Evolutionary conservation across 2,888 invertebrate genomes (phyloP).

Genomic region (Rotaria sp.): DNA sequence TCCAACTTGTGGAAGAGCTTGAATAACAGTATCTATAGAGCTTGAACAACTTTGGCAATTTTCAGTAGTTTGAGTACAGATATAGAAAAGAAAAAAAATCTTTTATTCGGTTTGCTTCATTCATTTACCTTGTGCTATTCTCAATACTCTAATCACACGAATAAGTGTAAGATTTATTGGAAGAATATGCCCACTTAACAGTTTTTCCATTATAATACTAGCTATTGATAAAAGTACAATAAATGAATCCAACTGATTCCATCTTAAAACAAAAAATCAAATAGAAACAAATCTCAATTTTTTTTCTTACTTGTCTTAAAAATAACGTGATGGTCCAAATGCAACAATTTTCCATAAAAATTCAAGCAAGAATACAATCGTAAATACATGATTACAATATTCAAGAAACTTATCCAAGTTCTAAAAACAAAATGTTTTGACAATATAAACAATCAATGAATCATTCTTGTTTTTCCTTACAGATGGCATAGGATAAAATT

Average conservation of each 20-base stretch:
- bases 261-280: constrained; percentile 58
- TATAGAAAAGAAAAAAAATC: constrained; percentile 43
- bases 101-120: not conserved
- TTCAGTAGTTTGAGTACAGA: constrained; percentile 87
- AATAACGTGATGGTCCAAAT: constrained; percentile 76
- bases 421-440: constrained; percentile 49
- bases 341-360: constrained; percentile 90
- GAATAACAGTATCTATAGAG: constrained; percentile 94
- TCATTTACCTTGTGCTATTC: constrained; percentile 71
- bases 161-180: constrained; percentile 99
- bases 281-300: not conserved
- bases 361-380: constrained; percentile 94
- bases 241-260: constrained; percentile 94
- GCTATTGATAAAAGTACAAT: constrained; percentile 96
- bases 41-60: constrained; percentile 98
- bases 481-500: constrained; percentile 95
- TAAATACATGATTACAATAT: constrained; percentile 98
- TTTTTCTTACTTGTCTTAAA: constrained; percentile 72
- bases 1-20: constrained; percentile 96
- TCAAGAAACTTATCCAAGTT: constrained; percentile 84
- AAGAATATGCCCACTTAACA: constrained; percentile 76
- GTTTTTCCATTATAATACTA: constrained; percentile 92
- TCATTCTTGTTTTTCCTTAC: constrained; percentile 53
- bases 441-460: too few relatives aligned
- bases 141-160: constrained; percentile 90